Evolutionary conservation across 2,797 vertebrate species (phyloP).

Genomic region (Sebastes kiyomatsui): DNA sequence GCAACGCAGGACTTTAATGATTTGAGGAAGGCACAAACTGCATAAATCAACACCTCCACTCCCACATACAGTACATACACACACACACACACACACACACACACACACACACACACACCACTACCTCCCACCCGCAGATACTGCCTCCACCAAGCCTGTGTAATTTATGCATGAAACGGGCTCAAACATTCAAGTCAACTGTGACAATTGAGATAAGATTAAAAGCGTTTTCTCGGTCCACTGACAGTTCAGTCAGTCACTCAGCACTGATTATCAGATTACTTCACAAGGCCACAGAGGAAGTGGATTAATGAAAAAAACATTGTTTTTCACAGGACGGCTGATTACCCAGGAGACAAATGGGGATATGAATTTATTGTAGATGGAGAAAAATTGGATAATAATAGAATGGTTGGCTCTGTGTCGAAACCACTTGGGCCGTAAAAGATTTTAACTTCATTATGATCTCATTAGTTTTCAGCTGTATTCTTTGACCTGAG

Average conservation of each 20-base stretch:
- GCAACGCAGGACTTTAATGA: constrained; percentile 2
- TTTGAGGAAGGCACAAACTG: constrained; percentile 3
- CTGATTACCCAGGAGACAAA: constrained; percentile 24
- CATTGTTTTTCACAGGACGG: constrained; percentile 10
- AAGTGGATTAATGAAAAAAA: constrained; percentile 36
- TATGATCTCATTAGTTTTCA: neutral
- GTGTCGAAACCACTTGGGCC: constrained; percentile 5
- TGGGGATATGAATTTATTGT: neutral
- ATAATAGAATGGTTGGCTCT: neutral
- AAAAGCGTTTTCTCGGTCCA: constrained; percentile 10
- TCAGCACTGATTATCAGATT: constrained; percentile 33
- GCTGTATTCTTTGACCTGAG: neutral
- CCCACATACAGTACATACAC: neutral
- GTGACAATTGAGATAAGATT: constrained; percentile 40
- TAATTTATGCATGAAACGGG: constrained; percentile 44
- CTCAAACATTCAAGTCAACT: constrained; percentile 18
- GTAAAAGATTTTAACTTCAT: neutral
- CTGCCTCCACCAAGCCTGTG: neutral
- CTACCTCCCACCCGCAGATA: neutral
- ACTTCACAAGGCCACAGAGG: constrained; percentile 19
- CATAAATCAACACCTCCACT: constrained; percentile 26
- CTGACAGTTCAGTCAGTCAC: constrained; percentile 21
- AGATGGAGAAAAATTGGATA: neutral
- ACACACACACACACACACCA: neutral
- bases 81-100: neutral